phyloP scores from a whole-genome alignment of 2,888 invertebrate species.

The Leucophora obtusa region DNA sequence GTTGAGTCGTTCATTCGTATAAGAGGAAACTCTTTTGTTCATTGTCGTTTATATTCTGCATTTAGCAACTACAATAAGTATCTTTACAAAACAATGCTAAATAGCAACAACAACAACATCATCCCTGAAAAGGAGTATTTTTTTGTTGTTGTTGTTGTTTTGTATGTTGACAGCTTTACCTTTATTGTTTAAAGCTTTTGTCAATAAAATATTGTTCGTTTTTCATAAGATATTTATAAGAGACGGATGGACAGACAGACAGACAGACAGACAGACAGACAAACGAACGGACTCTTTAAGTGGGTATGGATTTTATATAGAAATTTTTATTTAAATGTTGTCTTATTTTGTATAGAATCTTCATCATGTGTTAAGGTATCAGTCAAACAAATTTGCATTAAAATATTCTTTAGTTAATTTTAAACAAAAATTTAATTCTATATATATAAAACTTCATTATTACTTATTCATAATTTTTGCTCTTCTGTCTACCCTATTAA shows the following conservation, averaged over 20 bases:
- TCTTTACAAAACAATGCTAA: conserved; percentile 39
- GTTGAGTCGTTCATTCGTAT: neutral
- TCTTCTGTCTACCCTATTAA: no score
- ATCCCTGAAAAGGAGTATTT: conserved; percentile 7
- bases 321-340: conserved; percentile 5
- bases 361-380: conserved; percentile 23
- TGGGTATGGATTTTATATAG: conserved; percentile 25
- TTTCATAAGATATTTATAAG: neutral
- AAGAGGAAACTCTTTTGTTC: conserved; percentile 59
- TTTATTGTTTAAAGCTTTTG: conserved; percentile 47
- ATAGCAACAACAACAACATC: conserved; percentile 27
- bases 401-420: conserved; percentile 1
- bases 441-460: no score
- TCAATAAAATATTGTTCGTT: conserved; percentile 39
- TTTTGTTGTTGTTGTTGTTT: neutral
- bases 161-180: conserved; percentile 42
- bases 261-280: neutral
- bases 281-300: conserved; percentile 17
- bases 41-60: conserved; percentile 50
- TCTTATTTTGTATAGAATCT: conserved; percentile 13
- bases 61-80: conserved; percentile 51
- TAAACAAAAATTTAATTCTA: no score
- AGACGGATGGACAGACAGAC: neutral
- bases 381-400: conserved; percentile 42
- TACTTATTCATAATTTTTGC: no score